Conservation (phyloP, 2,888 invertebrate species). For the Hydriomena furcata region DNA sequence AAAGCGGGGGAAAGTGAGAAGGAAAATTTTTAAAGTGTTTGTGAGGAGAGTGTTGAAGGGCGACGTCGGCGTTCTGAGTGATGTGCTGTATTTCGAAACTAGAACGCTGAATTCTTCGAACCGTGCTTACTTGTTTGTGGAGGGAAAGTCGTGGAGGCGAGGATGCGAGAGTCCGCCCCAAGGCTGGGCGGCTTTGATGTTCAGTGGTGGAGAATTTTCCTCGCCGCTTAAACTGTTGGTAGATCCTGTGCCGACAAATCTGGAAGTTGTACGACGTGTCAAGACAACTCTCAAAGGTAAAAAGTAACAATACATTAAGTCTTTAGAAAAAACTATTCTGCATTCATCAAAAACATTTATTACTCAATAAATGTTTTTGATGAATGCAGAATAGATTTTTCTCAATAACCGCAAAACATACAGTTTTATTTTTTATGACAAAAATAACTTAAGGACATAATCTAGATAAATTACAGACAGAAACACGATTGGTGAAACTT, state of each 20-base stretch:
- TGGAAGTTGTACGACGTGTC: constrained; percentile 69
- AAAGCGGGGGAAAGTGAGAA: constrained; percentile 58
- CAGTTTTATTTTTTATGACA: too few relatives aligned
- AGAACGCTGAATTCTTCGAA: constrained; percentile 69
- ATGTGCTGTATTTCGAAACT: constrained; percentile 72
- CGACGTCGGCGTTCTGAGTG: constrained; percentile 70
- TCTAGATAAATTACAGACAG: too few relatives aligned
- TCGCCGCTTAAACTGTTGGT: constrained; percentile 66
- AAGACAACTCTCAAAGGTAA: constrained; percentile 78
- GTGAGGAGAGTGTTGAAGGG: constrained; percentile 76
- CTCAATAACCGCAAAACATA: too few relatives aligned
- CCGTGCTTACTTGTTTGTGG: constrained; percentile 69
- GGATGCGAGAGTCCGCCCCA: constrained; percentile 48
- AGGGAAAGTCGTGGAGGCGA: constrained; percentile 54
- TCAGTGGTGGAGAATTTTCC: constrained; percentile 55
- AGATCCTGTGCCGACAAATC: constrained; percentile 72
- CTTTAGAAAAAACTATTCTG: too few relatives aligned
- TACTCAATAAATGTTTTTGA: too few relatives aligned
- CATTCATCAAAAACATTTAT: too few relatives aligned
- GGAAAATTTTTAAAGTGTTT: constrained; percentile 73
- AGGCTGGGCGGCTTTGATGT: constrained; percentile 68
- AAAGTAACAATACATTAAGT: constrained; percentile 32
- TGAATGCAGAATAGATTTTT: too few relatives aligned
- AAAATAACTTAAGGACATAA: too few relatives aligned
- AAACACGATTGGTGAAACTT: too few relatives aligned